Conservation (phyloP, 2,888 invertebrate species). For the Platycnemis pennipes region DNA sequence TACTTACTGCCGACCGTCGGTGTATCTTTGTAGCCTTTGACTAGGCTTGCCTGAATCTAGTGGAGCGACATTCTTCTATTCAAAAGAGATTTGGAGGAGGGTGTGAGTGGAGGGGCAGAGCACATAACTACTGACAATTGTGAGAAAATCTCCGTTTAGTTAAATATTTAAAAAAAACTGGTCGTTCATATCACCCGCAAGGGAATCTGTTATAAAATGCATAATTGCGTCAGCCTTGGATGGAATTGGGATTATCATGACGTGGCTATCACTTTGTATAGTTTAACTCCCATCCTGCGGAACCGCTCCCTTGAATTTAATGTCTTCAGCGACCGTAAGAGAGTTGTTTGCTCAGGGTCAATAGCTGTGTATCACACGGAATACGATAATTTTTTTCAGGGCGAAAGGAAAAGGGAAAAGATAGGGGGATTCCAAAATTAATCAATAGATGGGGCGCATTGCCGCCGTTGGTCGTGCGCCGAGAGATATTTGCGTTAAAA, state of each 20-base stretch:
- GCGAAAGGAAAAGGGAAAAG: background rate
- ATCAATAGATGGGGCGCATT: background rate
- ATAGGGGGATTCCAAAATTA: background rate
- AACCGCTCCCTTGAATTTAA: background rate
- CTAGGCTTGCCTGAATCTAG: too few species aligned
- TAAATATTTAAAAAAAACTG: too few species aligned
- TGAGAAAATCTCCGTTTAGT: too few species aligned
- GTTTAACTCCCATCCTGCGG: background rate
- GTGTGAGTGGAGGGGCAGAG: too few species aligned
- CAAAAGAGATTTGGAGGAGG: too few species aligned
- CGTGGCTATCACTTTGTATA: background rate
- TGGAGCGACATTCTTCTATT: too few species aligned
- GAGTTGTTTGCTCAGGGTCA: slow-evolving; percentile 49
- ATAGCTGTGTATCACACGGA: slow-evolving; percentile 29
- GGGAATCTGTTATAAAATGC: too few species aligned
- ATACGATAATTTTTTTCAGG: background rate
- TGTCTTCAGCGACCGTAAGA: background rate
- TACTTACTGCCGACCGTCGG: too few species aligned
- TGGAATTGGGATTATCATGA: background rate
- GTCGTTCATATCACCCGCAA: too few species aligned
- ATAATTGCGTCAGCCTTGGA: background rate
- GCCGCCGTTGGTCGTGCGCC: background rate
- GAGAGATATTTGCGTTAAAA: slow-evolving; percentile 13
- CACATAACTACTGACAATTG: too few species aligned
- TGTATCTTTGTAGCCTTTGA: too few species aligned